These are phyloP conservation scores for Trachops cirrhosus DNA, from an alignment of 2,797 vertebrate species.

Conservation along the genomic window DNA sequence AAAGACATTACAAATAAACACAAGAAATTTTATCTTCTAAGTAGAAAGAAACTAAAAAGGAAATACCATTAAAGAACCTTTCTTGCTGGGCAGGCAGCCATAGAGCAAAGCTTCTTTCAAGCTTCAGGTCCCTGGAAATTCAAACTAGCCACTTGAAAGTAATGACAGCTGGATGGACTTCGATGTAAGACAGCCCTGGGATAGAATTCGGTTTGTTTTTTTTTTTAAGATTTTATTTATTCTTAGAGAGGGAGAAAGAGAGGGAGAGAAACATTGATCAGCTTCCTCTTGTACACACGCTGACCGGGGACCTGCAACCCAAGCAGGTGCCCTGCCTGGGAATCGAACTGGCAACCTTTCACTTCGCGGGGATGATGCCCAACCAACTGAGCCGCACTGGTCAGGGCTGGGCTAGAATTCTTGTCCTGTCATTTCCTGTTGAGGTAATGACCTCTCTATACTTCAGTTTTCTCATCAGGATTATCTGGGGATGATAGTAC, in stretches of 20 bases:
- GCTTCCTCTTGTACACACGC: no score
- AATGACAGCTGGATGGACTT: neutral
- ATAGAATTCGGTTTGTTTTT: neutral
- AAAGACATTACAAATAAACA: slow-evolving; percentile 3
- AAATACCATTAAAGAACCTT: neutral
- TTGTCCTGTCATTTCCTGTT: neutral
- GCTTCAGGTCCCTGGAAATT: neutral
- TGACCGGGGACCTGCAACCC: no score
- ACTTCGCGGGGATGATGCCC: no score
- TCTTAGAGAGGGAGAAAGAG: no score
- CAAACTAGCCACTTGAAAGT: neutral
- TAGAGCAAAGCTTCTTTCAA: neutral
- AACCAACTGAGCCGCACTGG: no score
- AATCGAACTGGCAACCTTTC: no score
- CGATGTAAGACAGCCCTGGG: neutral
- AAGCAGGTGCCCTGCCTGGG: no score
- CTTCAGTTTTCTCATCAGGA: neutral
- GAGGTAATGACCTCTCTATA: neutral
- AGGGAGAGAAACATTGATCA: no score
- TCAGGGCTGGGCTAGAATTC: neutral
- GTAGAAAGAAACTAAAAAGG: neutral
- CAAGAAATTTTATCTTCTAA: neutral
- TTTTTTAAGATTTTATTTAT: no score
- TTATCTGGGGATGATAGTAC: neutral
- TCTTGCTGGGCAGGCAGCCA: neutral